Evolutionary conservation across 35 echinoderm and acorn worm species (phyloP), one percentile per base, ranked within the genome.

Genomic region (Amphiura filiformis): DNA sequence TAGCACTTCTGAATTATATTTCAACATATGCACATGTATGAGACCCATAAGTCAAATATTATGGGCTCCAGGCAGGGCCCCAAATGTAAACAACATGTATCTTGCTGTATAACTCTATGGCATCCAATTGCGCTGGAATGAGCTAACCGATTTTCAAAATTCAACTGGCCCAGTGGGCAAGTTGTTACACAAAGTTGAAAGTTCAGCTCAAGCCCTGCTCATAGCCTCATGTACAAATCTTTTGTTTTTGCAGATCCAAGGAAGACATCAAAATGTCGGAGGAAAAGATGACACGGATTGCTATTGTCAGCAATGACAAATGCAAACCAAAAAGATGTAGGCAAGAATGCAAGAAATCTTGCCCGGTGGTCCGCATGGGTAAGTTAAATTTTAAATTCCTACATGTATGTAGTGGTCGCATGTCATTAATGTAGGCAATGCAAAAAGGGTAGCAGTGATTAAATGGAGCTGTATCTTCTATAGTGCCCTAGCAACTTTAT

Each of bases 251-350:
- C n/a, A n/a, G n/a, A n/a, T n/a, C n/a, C n/a, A n/a, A n/a, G n/a
- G n/a, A n/a, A n/a, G n/a, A n/a, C n/a, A n/a, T n/a, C n/a, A 70
- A 70, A 23, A 70, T 70, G 61, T 18, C 61, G 90, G 87, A 44
- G 13, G 92, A 94, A 32, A 99, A 99, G 42, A 76, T 92, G 34
- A 94, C 90, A 37, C 84, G 96, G 41, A 99, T 99, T 78, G 96
- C 96, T 49, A 94, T 99, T 85, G 96, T 99, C 90, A 99, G 91
- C 84, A 90, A 34, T 88, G 96, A 99, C 87, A 99, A 94, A 52
- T 94, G 96, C 76, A 99, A 99, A 81, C 96, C 96, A 26, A 99
- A 99, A 84, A 87, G 93, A 99, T 99, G 96, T 84, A 65, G 93
- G 30, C 90, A 94, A 34, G 96, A 99, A 37, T 99, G 96, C 87